Evolutionary conservation across 2,888 invertebrate genomes (phyloP), one percentile per base, ranked within the genome.

Genomic region (Polia nebulosa): DNA sequence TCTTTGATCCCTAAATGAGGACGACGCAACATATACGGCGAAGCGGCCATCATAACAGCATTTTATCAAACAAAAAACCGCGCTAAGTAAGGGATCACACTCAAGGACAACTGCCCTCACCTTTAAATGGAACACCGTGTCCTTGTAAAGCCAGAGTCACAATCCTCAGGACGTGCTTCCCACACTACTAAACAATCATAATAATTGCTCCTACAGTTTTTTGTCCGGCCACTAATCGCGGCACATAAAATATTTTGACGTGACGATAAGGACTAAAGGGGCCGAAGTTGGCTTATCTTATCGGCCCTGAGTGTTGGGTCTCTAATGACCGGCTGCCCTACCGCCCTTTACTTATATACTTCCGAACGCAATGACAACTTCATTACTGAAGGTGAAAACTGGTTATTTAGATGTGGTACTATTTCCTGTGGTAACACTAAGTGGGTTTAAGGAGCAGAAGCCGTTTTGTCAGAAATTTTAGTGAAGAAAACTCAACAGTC

Each of bases 191-290:
- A 82, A 83, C 81, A 87, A 86, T 88, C 85, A 85, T 85, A 84
- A 88, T 89, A 87, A 89, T 89, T 87, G 87, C 86, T 79, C 59
- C 72, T 57, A 80, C 74, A 80, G 74, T 85, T 85, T 83, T 84
- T 79, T 85, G 85, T 77, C 76, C 76, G 62, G 77, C 82, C 85
- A 84, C 85, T 91, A 92, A 92, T 90, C 89, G 90, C 83, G 67
- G 85, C 89, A 92, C 93, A 92, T 94, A 93, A 95, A 94, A 93
- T 94, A 94, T 94, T 95, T 93, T 94, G 95, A 94, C 93, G 87
- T 83, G 80, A 85, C 92, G 94, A 94, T 94, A 94, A 92, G 86
- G 87, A 88, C 59, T 58, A 69, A 93, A 91, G 88, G 89, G 86
- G 87, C 92, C 94, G 92, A 90, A 89, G 68, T 83, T 69, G 81